Evolutionary conservation across 2,113 vertebrate genomes (phyloP).

Genomic region (Dasypus novemcinctus): DNA sequence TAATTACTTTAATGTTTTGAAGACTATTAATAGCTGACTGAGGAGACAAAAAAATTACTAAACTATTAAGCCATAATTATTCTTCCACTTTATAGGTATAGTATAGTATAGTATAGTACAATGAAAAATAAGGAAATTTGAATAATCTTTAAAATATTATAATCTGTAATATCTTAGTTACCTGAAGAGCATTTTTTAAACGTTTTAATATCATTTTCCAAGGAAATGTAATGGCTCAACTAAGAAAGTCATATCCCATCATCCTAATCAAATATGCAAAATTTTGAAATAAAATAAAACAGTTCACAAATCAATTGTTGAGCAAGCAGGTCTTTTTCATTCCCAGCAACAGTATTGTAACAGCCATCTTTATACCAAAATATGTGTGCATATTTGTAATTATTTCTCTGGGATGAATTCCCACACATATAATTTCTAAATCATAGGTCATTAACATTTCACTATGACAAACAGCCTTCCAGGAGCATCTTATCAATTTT

Average conservation of each 20-base stretch:
- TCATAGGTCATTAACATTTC: background rate
- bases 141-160: background rate
- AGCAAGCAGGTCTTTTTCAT: background rate
- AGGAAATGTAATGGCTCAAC: conserved; percentile 36
- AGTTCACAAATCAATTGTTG: background rate
- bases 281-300: background rate
- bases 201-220: background rate
- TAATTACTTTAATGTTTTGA: background rate
- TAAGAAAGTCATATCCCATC: background rate
- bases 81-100: background rate
- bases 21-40: conserved; percentile 5
- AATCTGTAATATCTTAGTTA: background rate
- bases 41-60: background rate
- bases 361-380: background rate
- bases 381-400: background rate
- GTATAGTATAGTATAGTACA: background rate
- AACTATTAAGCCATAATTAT: conserved; percentile 2
- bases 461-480: background rate
- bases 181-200: background rate
- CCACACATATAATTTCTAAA: background rate
- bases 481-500: background rate
- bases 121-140: background rate
- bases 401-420: conserved; percentile 6
- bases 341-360: background rate
- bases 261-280: background rate